phyloP scores from a whole-genome alignment of 2,888 invertebrate genomes.

The Mythimna albipuncta region DNA sequence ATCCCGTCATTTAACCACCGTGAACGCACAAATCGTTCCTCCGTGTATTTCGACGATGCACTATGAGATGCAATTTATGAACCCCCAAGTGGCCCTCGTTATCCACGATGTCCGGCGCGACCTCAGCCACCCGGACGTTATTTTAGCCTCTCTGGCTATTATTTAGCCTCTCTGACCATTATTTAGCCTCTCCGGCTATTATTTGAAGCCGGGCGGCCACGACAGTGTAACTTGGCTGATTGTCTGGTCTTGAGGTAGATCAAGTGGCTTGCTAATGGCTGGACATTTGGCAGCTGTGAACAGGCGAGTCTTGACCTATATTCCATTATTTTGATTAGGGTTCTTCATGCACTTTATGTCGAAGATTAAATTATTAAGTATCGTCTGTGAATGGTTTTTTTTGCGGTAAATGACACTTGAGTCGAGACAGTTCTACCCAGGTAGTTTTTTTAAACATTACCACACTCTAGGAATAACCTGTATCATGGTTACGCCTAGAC shows the following conservation, averaged over 20 bases:
- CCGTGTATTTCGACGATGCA: slow-evolving; percentile 51
- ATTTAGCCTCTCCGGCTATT: slow-evolving; percentile 11
- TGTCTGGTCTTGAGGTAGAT: slow-evolving; percentile 45
- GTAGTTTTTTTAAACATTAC: too few relatives aligned
- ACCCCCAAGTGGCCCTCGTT: slow-evolving; percentile 48
- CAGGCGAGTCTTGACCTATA: slow-evolving; percentile 7
- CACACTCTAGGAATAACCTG: too few relatives aligned
- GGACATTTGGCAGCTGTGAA: slow-evolving; percentile 29
- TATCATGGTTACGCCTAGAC: too few relatives aligned
- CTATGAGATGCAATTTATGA: slow-evolving; percentile 63
- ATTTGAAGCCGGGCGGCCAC: slow-evolving; percentile 28
- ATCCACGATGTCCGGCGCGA: slow-evolving; percentile 36
- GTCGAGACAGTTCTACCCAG: too few relatives aligned
- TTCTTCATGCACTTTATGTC: background rate
- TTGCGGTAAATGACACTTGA: too few relatives aligned
- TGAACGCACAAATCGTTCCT: background rate
- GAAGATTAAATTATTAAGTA: background rate
- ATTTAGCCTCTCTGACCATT: slow-evolving; percentile 13
- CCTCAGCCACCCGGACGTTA: slow-evolving; percentile 36
- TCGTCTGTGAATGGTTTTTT: background rate
- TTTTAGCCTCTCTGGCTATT: slow-evolving; percentile 23
- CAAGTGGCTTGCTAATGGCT: slow-evolving; percentile 26
- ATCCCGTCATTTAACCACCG: background rate
- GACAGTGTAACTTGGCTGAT: slow-evolving; percentile 46
- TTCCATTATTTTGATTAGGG: background rate